These are phyloP conservation scores for Cardinalis cardinalis DNA, from an alignment of 2,113 vertebrate species.

Conservation along the genomic window DNA sequence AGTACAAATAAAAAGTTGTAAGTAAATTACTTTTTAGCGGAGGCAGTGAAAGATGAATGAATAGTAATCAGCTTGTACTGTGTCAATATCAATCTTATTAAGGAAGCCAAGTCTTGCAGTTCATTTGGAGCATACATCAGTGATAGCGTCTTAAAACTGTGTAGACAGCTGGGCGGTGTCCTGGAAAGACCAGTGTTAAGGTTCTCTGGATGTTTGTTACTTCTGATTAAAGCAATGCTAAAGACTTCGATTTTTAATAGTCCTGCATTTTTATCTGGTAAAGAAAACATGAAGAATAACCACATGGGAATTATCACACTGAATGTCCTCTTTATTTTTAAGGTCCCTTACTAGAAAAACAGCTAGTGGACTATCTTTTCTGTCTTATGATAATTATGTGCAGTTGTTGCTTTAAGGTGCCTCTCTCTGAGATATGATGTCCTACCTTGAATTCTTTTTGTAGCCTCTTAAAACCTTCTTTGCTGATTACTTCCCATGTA, in stretches of 20 bases:
- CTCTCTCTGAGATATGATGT: background rate
- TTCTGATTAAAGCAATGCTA: background rate
- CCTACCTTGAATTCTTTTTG: background rate
- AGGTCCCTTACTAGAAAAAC: slow-evolving; percentile 14
- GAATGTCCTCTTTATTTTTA: slow-evolving; percentile 12
- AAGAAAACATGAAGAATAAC: background rate
- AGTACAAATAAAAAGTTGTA: background rate
- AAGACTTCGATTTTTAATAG: background rate
- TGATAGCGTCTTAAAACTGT: background rate
- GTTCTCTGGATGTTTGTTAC: background rate
- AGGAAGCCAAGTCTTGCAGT: background rate
- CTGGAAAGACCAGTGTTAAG: background rate
- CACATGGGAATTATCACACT: background rate
- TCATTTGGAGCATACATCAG: background rate
- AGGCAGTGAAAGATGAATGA: background rate
- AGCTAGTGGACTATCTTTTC: background rate
- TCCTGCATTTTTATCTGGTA: background rate
- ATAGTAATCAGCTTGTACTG: background rate
- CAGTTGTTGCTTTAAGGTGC: background rate
- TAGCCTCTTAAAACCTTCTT: background rate
- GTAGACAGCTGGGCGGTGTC: background rate
- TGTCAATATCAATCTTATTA: background rate
- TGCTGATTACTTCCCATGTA: background rate
- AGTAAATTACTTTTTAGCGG: background rate
- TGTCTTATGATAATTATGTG: background rate